phyloP scores from a whole-genome alignment of 2,888 invertebrate species.

The Drosophila paramelanica region DNA sequence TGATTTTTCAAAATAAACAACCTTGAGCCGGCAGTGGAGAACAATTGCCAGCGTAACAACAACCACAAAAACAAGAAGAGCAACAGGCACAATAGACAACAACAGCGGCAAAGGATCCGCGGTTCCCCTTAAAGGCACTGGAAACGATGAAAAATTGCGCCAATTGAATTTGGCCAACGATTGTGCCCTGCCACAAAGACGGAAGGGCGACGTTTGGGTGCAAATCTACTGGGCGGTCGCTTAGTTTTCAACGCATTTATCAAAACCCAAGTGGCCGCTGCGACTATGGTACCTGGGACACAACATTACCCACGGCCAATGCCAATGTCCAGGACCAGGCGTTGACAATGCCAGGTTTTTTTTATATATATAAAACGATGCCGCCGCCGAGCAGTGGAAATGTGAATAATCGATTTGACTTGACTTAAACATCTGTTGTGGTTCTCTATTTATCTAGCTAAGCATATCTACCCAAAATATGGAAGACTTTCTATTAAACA shows the following conservation, averaged over 20 bases:
- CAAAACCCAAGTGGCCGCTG: conserved; percentile 76
- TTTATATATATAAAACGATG: conserved; percentile 32
- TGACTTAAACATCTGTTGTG: conserved; percentile 41
- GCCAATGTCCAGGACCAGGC: conserved; percentile 32
- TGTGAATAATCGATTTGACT: conserved; percentile 54
- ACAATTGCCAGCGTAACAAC: conserved; percentile 66
- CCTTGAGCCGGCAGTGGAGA: conserved; percentile 72
- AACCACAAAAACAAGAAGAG: conserved; percentile 40
- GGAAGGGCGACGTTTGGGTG: conserved; percentile 54
- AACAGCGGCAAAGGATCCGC: conserved; percentile 61
- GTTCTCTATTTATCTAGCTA: conserved; percentile 15
- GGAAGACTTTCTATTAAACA: no score
- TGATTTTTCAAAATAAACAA: conserved; percentile 81
- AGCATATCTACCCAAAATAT: background rate
- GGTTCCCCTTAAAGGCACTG: conserved; percentile 66
- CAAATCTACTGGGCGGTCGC: conserved; percentile 81
- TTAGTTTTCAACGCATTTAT: conserved; percentile 82
- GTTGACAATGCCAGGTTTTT: conserved; percentile 69
- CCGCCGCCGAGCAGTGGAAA: conserved; percentile 45
- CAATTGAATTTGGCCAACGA: conserved; percentile 83
- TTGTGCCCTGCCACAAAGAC: conserved; percentile 57
- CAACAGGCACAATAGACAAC: conserved; percentile 69
- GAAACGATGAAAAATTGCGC: conserved; percentile 81
- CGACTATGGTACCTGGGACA: conserved; percentile 31
- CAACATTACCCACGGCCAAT: conserved; percentile 20